Conservation (phyloP, 2,797 vertebrate genomes). For the Spondyliosoma cantharus region DNA sequence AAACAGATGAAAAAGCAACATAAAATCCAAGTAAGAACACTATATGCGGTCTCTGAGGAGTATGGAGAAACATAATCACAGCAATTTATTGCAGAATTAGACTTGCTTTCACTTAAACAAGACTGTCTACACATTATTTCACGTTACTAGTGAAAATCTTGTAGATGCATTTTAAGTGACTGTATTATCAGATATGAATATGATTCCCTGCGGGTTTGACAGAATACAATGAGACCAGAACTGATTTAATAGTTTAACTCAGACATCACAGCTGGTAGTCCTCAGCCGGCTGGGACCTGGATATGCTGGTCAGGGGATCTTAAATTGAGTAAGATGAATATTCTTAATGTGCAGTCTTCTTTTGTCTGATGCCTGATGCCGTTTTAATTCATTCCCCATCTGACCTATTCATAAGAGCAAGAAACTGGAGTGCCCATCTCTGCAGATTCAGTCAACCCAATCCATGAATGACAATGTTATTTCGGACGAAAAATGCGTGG, state of each 20-base stretch:
- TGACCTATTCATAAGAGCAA: conserved; percentile 65
- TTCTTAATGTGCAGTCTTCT: conserved; percentile 53
- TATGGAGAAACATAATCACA: background rate
- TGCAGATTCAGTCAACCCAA: conserved; percentile 64
- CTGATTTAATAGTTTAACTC: conserved; percentile 64
- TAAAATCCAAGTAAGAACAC: conserved; percentile 2
- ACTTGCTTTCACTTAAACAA: background rate
- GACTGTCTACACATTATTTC: background rate
- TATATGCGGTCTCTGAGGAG: background rate
- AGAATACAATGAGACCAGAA: conserved; percentile 57
- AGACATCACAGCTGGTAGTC: conserved; percentile 47
- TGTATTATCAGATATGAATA: conserved; percentile 46
- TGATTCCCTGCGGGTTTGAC: conserved; percentile 34
- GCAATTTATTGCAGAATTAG: background rate
- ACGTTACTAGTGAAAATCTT: background rate
- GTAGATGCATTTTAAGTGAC: conserved; percentile 31
- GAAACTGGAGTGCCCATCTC: conserved; percentile 54
- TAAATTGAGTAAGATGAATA: conserved; percentile 63
- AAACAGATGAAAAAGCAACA: background rate
- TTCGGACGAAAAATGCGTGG: conserved; percentile 57
- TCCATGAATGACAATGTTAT: conserved; percentile 77
- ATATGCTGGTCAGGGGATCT: conserved; percentile 54
- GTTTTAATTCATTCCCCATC: conserved; percentile 74
- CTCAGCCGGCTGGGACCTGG: conserved; percentile 59
- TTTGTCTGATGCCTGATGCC: conserved; percentile 64